These are phyloP conservation scores for Peromyscus attwateri DNA, from an alignment of 2,797 vertebrate genomes.

Conservation along the genomic window DNA sequence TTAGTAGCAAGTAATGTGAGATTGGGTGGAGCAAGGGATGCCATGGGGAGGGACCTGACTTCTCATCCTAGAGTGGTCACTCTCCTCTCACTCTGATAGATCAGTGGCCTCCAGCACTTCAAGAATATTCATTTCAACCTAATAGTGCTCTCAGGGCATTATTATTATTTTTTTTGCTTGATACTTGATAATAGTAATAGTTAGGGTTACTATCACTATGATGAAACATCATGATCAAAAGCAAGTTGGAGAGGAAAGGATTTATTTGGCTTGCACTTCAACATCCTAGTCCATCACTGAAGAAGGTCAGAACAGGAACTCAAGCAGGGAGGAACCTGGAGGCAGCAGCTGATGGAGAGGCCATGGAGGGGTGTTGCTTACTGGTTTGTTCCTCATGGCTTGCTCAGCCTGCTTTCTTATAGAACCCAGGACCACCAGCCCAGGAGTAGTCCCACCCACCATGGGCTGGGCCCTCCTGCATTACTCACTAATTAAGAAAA, in stretches of 20 bases:
- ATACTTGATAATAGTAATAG: neutral
- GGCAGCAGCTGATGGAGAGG: neutral
- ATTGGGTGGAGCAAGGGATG: neutral
- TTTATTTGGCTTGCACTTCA: neutral
- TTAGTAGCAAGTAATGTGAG: rapidly evolving
- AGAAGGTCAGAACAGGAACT: neutral
- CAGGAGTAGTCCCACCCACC: neutral
- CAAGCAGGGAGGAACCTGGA: neutral
- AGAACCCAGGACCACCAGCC: neutral
- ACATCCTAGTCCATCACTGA: neutral
- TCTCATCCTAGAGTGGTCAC: neutral
- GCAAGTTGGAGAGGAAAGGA: neutral
- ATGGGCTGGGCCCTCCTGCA: neutral
- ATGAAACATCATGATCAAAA: neutral
- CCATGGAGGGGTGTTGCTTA: neutral
- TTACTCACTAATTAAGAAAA: neutral
- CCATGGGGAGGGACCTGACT: neutral
- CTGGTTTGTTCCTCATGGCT: neutral
- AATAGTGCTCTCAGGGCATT: neutral
- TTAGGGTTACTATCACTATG: neutral
- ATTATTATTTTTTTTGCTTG: neutral
- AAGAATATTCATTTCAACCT: neutral
- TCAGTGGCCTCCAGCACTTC: neutral
- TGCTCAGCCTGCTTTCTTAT: neutral
- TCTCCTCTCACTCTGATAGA: neutral